Conservation (phyloP, 2,888 invertebrate species). For the Lutraria lutraria region DNA sequence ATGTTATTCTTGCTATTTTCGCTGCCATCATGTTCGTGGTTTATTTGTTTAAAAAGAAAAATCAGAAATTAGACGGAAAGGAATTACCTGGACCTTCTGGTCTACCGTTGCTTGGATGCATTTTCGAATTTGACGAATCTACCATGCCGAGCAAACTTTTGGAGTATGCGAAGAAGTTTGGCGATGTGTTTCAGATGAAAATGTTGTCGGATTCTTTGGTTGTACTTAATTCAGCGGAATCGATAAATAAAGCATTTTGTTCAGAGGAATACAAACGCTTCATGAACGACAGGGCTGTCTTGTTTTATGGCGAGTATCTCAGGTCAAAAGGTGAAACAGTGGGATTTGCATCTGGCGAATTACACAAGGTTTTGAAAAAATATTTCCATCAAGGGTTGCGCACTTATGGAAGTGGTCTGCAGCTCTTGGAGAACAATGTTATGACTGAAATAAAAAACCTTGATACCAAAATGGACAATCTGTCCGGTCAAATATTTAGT, state of each 20-base stretch:
- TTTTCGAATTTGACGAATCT: neutral
- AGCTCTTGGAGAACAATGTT: neutral
- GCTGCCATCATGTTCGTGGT: neutral
- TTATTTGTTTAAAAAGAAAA: neutral
- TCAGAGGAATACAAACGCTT: neutral
- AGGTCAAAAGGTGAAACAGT: neutral
- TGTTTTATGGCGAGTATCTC: constrained; percentile 1
- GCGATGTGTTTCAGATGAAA: constrained; percentile 15
- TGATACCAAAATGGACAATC: neutral
- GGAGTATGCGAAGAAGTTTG: constrained; percentile 19
- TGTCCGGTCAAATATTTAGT: neutral
- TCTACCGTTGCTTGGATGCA: neutral
- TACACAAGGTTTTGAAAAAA: constrained; percentile 6
- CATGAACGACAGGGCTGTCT: neutral
- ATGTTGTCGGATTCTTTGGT: neutral
- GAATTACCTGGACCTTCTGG: constrained; percentile 7
- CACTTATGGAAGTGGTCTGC: neutral
- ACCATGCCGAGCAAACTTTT: neutral
- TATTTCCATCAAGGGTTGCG: neutral
- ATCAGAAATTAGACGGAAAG: neutral
- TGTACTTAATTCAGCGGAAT: neutral
- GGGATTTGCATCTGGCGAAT: neutral
- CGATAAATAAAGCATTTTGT: neutral
- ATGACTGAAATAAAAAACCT: constrained; percentile 23
- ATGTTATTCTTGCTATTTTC: neutral